Conservation (phyloP, 1,140 invertebrate species). For the Artemia franciscana region DNA sequence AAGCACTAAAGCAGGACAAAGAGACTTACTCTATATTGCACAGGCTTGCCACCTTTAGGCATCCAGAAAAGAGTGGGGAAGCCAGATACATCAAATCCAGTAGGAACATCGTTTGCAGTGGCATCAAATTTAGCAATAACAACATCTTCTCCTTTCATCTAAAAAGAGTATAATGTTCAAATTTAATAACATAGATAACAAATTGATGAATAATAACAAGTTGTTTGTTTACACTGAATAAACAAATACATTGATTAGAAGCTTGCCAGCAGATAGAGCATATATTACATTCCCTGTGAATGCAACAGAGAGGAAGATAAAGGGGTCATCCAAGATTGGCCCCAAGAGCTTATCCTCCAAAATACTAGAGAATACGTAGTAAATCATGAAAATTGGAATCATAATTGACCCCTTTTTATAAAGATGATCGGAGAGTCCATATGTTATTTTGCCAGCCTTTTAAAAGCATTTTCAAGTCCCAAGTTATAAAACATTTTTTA, state of each 20-base stretch:
- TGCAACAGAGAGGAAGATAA: too few species aligned
- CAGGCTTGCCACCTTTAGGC: slow-evolving; percentile 63
- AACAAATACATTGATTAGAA: slow-evolving; percentile 1
- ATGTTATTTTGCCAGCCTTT: too few species aligned
- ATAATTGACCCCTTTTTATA: too few species aligned
- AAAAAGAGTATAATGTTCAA: slow-evolving; percentile 11
- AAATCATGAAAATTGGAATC: too few species aligned
- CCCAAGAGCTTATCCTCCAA: too few species aligned
- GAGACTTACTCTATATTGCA: slow-evolving; percentile 55
- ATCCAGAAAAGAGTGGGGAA: slow-evolving; percentile 96
- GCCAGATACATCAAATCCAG: slow-evolving; percentile 72
- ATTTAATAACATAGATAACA: slow-evolving; percentile 7
- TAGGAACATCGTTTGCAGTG: slow-evolving; percentile 90
- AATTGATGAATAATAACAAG: not conserved
- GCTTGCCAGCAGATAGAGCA: not conserved
- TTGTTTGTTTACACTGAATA: slow-evolving; percentile 2
- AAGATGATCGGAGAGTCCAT: too few species aligned
- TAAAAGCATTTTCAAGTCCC: too few species aligned
- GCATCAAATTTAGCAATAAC: slow-evolving; percentile 94
- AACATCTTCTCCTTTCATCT: slow-evolving; percentile 65
- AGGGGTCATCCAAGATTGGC: too few species aligned
- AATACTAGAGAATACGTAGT: too few species aligned
- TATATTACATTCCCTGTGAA: too few species aligned
- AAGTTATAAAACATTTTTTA: too few species aligned
- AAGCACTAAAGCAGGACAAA: slow-evolving; percentile 2